Evolutionary conservation across 2,888 invertebrate genomes (phyloP).

Genomic region (Hypselothyrea guttata): DNA sequence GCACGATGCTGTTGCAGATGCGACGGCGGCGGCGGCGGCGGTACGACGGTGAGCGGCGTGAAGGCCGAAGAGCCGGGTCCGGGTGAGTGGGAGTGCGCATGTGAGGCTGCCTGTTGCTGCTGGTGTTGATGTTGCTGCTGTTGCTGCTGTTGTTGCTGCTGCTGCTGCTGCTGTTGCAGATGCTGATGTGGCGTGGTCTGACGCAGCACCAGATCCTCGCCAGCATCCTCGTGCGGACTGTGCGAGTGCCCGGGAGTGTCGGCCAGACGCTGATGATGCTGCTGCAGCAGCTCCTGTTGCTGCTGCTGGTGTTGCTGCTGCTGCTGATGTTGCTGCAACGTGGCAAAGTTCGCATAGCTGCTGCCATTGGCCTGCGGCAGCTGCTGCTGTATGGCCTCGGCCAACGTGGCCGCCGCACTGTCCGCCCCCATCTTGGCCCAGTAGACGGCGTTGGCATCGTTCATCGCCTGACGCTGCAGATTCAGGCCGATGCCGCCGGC

Average conservation of each 20-base stretch:
- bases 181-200: slow-evolving; percentile 80
- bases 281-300: slow-evolving; percentile 80
- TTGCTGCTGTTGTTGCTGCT: slow-evolving; percentile 63
- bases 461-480: slow-evolving; percentile 81
- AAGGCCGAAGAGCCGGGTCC: slow-evolving; percentile 89
- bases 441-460: slow-evolving; percentile 84
- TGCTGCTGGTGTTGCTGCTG: slow-evolving; percentile 88
- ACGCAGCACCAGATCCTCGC: slow-evolving; percentile 81
- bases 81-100: slow-evolving; percentile 49
- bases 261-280: slow-evolving; percentile 84
- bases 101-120: slow-evolving; percentile 33
- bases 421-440: slow-evolving; percentile 94
- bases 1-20: slow-evolving; percentile 84
- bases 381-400: slow-evolving; percentile 85
- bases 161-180: slow-evolving; percentile 76
- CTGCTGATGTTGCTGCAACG: slow-evolving; percentile 88
- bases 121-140: slow-evolving; percentile 73
- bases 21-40: slow-evolving; percentile 84
- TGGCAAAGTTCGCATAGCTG: slow-evolving; percentile 83
- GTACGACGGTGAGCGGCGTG: slow-evolving; percentile 91
- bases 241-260: slow-evolving; percentile 81
- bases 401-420: slow-evolving; percentile 85
- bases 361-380: slow-evolving; percentile 67
- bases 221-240: slow-evolving; percentile 80
- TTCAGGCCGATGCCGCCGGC: slow-evolving; percentile 80